Percentiles rank a stretch among this genome's conserved stretches.
Conservation (phyloP, 2,888 invertebrate genomes). For the Gibbula magus region DNA sequence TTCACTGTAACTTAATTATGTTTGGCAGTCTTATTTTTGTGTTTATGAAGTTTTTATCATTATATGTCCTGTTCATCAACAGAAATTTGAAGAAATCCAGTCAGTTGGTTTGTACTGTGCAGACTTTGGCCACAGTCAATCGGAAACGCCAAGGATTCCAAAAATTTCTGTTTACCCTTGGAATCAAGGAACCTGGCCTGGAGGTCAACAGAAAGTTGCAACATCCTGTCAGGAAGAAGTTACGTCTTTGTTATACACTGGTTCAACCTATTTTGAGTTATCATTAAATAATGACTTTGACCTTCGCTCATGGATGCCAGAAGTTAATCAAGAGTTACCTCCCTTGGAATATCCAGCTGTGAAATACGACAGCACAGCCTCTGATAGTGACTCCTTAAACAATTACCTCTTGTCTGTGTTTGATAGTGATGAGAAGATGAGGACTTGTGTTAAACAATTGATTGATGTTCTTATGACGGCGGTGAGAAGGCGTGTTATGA, state of each 20-base stretch:
- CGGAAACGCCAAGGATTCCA: not conserved
- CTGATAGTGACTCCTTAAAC: not conserved
- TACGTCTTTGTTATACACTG: not conserved
- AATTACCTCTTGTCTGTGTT: slow-evolving; percentile 28
- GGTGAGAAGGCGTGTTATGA: slow-evolving; percentile 61
- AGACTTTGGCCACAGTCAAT: slow-evolving; percentile 44
- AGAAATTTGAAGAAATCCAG: slow-evolving; percentile 67
- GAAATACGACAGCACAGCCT: not conserved
- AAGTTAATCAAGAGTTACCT: slow-evolving; percentile 45
- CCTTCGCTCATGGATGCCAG: slow-evolving; percentile 49
- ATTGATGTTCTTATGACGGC: slow-evolving; percentile 67
- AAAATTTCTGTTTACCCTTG: slow-evolving; percentile 65
- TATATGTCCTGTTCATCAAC: slow-evolving; percentile 18
- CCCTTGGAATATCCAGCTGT: slow-evolving; percentile 12
- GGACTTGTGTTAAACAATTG: slow-evolving; percentile 60
- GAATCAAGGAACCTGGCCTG: slow-evolving; percentile 62
- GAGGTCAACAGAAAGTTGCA: slow-evolving; percentile 44
- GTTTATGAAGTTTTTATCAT: not conserved
- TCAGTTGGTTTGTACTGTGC: slow-evolving; percentile 75
- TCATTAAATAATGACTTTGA: slow-evolving; percentile 30
- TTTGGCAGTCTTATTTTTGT: not conserved
- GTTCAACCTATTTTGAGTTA: slow-evolving; percentile 1
- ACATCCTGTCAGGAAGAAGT: not conserved
- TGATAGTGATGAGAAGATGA: slow-evolving; percentile 35
- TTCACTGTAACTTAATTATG: not conserved